phyloP scores from a whole-genome alignment of 2,113 vertebrate genomes.

The Caracal caracal region DNA sequence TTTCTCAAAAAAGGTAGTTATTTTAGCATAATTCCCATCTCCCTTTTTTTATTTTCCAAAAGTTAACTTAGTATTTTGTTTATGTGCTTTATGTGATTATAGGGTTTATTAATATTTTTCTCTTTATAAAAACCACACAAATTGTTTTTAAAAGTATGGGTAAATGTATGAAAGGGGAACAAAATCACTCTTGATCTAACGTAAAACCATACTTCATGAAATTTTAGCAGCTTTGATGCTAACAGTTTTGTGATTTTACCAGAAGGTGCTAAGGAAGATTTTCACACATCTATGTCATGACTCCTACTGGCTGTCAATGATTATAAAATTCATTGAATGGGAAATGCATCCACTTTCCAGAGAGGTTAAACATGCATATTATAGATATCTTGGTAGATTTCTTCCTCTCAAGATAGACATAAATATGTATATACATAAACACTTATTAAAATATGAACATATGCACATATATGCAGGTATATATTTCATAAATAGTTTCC shows the following conservation, averaged over 20 bases:
- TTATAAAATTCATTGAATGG: background rate
- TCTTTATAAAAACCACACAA: background rate
- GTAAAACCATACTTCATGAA: background rate
- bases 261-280: conserved; percentile 9
- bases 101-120: background rate
- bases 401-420: background rate
- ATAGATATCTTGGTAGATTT: background rate
- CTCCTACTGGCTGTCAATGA: background rate
- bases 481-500: background rate
- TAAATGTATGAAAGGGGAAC: background rate
- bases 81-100: background rate
- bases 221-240: background rate
- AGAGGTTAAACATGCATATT: background rate
- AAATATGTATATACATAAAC: background rate
- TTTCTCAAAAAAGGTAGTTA: background rate
- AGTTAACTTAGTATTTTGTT: background rate
- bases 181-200: background rate
- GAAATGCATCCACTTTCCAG: background rate
- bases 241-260: background rate
- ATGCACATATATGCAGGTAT: background rate
- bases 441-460: background rate
- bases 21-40: background rate
- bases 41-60: background rate
- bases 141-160: background rate
- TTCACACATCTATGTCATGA: background rate